Evolutionary conservation across 2,888 invertebrate genomes (phyloP).

Genomic region (Zeuzera pyrina): DNA sequence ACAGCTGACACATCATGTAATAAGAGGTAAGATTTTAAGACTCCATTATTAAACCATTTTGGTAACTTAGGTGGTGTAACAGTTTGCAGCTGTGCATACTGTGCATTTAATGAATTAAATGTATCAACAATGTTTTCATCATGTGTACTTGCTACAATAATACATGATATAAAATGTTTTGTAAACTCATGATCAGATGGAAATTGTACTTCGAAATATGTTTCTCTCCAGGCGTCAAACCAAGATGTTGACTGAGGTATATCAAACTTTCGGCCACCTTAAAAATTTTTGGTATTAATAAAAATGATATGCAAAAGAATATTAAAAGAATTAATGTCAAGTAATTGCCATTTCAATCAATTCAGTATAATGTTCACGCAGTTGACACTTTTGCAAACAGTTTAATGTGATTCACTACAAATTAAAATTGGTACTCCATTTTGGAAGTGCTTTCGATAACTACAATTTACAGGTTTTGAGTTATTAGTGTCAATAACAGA

Average conservation of each 20-base stretch:
- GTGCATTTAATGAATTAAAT: conserved; percentile 85
- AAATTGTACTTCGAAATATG: conserved; percentile 89
- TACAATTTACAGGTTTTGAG: no score
- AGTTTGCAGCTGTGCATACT: conserved; percentile 84
- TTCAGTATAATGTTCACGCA: no score
- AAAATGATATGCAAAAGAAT: background rate
- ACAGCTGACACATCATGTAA: conserved; percentile 86
- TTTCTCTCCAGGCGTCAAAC: conserved; percentile 97
- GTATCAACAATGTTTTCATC: conserved; percentile 87
- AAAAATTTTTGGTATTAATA: conserved; percentile 14
- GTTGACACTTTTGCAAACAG: no score
- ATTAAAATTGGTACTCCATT: no score
- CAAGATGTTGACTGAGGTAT: conserved; percentile 88
- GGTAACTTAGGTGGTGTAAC: conserved; percentile 84
- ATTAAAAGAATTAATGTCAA: no score
- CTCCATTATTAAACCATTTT: conserved; percentile 85
- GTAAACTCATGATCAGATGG: conserved; percentile 97
- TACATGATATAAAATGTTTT: conserved; percentile 88
- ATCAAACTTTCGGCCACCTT: conserved; percentile 74
- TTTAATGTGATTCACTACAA: no score
- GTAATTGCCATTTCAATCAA: no score
- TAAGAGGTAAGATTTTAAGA: conserved; percentile 91
- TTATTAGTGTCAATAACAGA: no score
- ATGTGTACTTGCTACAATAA: conserved; percentile 80
- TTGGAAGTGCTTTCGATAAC: no score